A percentile compares a stretch with the other conserved stretches of the same genome.
Conservation (phyloP, 2,797 vertebrate species). For the Scyliorhinus canicula region DNA sequence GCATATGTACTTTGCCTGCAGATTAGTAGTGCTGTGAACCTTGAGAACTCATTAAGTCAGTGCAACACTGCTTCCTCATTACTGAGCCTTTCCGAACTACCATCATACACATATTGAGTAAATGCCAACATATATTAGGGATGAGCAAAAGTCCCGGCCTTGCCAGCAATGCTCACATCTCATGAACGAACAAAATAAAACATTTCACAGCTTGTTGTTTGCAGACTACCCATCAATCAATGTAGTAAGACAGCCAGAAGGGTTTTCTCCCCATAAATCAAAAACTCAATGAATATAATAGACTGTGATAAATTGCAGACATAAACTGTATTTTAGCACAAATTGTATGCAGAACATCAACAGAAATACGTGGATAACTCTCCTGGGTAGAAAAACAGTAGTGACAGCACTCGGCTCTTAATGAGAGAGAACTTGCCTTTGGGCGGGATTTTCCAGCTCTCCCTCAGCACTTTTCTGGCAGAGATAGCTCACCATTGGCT, state of each 20-base stretch:
- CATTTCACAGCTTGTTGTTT: neutral
- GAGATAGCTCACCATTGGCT: no score
- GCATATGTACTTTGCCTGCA: neutral
- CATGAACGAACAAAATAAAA: neutral
- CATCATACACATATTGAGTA: neutral
- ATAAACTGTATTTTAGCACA: neutral
- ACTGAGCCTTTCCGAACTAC: neutral
- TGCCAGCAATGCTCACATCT: neutral
- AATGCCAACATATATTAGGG: neutral
- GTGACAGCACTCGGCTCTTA: neutral
- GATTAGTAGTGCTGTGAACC: neutral
- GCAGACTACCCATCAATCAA: neutral
- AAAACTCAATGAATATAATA: neutral
- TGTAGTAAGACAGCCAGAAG: neutral
- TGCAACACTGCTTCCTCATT: neutral
- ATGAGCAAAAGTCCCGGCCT: neutral
- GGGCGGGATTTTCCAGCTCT: neutral
- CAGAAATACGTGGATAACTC: neutral
- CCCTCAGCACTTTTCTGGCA: no score
- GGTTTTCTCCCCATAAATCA: constrained; percentile 17
- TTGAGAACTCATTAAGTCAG: neutral
- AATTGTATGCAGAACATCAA: neutral
- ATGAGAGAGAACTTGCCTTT: neutral
- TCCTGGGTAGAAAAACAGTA: no score
- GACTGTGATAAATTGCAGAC: neutral